A percentile compares a stretch with the other conserved stretches of the same genome.
phyloP scores from a whole-genome alignment of 2,888 invertebrate species.

The Gisinianus flammeolus region DNA sequence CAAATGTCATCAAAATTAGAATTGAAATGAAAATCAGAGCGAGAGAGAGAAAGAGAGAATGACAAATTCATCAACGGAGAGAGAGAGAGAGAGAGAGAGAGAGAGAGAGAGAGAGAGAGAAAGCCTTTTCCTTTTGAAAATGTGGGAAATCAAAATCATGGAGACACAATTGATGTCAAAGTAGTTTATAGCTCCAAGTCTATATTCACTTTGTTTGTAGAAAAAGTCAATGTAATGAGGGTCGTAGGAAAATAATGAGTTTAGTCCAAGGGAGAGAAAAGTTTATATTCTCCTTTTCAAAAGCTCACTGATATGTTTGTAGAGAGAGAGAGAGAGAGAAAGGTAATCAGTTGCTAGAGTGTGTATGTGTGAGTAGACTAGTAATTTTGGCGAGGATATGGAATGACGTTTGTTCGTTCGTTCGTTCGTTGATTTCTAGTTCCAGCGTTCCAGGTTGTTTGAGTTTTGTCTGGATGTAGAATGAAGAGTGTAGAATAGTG shows the following conservation, averaged over 20 bases:
- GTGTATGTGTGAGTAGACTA: neutral
- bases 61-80: neutral
- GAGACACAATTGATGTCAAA: neutral
- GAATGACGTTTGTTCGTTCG: constrained; percentile 11
- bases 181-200: neutral
- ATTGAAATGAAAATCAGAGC: neutral
- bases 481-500: too few relatives aligned
- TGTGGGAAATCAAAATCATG: neutral
- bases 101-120: neutral
- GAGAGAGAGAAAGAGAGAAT: neutral
- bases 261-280: constrained; percentile 5
- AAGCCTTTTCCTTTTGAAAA: neutral
- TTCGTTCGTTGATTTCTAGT: constrained; percentile 7
- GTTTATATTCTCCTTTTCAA: neutral
- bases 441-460: constrained; percentile 10
- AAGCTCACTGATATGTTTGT: neutral
- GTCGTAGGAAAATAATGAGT: constrained; percentile 1
- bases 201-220: neutral
- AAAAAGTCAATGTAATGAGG: neutral
- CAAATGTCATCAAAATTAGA: too few relatives aligned
- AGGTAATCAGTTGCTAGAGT: constrained; percentile 20
- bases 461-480: too few relatives aligned
- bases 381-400: constrained; percentile 22
- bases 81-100: neutral
- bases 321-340: constrained; percentile 25